phyloP scores from a whole-genome alignment of 1,140 invertebrate genomes.

The Thalassaphorura encarpata region DNA sequence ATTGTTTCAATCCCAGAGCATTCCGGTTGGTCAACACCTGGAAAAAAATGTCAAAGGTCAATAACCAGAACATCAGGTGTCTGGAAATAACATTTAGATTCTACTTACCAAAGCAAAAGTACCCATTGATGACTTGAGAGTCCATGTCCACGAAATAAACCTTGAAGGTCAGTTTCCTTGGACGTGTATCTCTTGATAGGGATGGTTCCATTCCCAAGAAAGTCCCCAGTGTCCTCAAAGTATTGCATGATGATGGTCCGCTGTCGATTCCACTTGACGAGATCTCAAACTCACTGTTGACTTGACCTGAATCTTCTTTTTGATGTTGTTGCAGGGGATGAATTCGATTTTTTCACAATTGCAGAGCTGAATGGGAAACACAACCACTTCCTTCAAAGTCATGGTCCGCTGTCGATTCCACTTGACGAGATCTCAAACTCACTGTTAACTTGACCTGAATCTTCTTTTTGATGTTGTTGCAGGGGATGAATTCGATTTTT shows the following conservation, averaged over 20 bases:
- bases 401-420: too few relatives aligned
- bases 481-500: too few relatives aligned
- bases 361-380: too few relatives aligned
- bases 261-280: too few relatives aligned
- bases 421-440: too few relatives aligned
- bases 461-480: too few relatives aligned
- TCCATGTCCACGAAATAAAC: constrained; percentile 73
- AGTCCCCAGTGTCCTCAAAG: not conserved
- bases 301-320: not conserved
- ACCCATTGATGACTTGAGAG: constrained; percentile 75
- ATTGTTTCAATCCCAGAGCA: constrained; percentile 23
- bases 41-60: not conserved
- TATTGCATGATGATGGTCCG: too few relatives aligned
- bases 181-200: too few relatives aligned
- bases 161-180: too few relatives aligned
- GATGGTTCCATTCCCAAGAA: constrained; percentile 11
- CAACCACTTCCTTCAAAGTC: too few relatives aligned
- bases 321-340: not conserved
- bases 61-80: not conserved
- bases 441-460: too few relatives aligned
- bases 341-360: too few relatives aligned
- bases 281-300: not conserved
- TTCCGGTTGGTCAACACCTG: constrained; percentile 28
- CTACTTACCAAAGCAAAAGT: constrained; percentile 67
- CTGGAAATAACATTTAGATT: not conserved